Evolutionary conservation across 2,888 invertebrate species (phyloP).

Genomic region (Tetropium fuscum): DNA sequence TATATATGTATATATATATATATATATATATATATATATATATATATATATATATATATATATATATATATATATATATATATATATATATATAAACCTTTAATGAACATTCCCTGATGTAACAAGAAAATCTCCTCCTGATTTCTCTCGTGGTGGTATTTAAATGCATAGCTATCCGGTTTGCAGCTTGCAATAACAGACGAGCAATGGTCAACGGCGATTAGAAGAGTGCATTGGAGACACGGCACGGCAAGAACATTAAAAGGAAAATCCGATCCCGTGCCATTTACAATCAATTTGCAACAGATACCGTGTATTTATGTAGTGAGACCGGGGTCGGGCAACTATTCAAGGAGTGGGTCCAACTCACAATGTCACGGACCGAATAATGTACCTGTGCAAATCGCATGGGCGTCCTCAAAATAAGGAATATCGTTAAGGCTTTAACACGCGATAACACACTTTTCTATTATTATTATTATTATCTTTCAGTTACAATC

Average conservation of each 20-base stretch:
- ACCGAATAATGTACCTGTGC: constrained; percentile 32
- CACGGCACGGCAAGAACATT: constrained; percentile 10
- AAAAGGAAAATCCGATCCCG: constrained; percentile 29
- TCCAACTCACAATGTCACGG: constrained; percentile 32
- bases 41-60: no score
- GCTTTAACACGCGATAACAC: no score
- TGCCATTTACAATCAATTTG: constrained; percentile 32
- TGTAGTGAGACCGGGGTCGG: constrained; percentile 17
- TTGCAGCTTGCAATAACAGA: not conserved
- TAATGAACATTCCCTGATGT: no score
- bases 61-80: no score
- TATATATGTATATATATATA: no score
- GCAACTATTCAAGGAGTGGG: constrained; percentile 29
- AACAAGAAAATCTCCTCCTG: no score
- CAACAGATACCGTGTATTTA: constrained; percentile 30
- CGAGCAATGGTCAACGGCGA: constrained; percentile 12
- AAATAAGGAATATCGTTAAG: no score
- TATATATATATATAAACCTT: no score
- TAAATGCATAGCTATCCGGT: not conserved
- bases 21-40: no score
- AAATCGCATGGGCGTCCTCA: constrained; percentile 28
- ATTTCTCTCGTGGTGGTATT: no score
- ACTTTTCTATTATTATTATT: no score
- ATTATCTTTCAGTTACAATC: no score
- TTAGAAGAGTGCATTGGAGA: constrained; percentile 18